Evolutionary conservation across 2,113 vertebrate genomes (phyloP).

Genomic region (Sylvilagus bachmani): DNA sequence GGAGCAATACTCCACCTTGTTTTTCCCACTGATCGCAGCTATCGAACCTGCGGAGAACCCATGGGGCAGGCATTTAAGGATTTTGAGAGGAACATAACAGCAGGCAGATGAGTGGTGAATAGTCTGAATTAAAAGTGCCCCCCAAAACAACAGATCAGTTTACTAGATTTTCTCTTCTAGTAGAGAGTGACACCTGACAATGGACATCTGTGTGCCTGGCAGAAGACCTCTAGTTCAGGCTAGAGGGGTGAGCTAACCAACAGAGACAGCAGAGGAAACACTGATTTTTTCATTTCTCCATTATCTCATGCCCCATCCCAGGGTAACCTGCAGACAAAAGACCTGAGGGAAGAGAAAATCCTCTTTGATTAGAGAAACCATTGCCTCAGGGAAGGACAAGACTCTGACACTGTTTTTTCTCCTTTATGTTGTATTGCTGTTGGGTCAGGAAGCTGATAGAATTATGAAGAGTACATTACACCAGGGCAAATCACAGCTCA

Average conservation of each 20-base stretch:
- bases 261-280: neutral
- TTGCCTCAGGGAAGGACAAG: neutral
- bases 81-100: neutral
- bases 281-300: neutral
- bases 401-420: neutral
- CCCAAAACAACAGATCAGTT: neutral
- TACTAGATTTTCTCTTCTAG: neutral
- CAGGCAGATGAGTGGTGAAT: neutral
- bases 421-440: neutral
- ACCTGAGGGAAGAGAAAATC: neutral
- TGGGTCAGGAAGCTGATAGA: neutral
- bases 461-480: neutral
- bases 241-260: no score
- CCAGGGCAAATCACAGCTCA: neutral
- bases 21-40: neutral
- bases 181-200: neutral
- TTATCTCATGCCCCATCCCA: neutral
- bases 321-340: neutral
- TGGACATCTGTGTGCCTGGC: accelerated
- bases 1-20: neutral
- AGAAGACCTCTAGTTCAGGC: neutral
- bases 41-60: neutral
- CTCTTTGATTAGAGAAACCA: neutral
- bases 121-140: neutral
- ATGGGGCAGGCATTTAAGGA: neutral